Evolutionary conservation across 2,113 vertebrate genomes (phyloP), one percentile per base, ranked within the genome.

Genomic region (Ptyas mucosa): DNA sequence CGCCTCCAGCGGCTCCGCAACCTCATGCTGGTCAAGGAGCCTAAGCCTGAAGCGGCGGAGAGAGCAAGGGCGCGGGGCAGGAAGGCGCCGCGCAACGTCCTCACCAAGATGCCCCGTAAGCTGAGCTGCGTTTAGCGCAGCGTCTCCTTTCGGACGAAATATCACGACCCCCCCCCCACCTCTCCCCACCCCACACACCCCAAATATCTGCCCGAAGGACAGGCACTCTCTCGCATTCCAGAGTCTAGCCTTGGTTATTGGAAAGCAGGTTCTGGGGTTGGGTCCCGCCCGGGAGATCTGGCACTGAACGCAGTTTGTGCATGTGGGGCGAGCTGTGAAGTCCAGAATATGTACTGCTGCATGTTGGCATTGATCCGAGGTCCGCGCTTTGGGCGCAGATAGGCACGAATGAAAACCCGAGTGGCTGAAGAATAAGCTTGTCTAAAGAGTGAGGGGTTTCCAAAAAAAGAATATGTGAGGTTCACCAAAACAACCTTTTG

Each of bases 61-160:
- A 57, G 94, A 81, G 94, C 95, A 39, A 39, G 88, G 46, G 89
- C 85, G 18, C 95, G 97, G 92, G 95, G 95, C 93, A 96, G 96
- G 91, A 98, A 96, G 93, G 95, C 97, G 1, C 97, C 97, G 55
- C 98, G 98, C 75, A 99, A 99, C 93, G 98, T 99, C 93, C 98
- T 99, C 93, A 99, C 99, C 4, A 97, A 98, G 96, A 99, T 99
- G 99, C 95, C 98, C 55, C 54, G 99, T 99, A 98, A 97, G 97
- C 87, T 14, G 85, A 26, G 46, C 46, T 2, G 85, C 43, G 34
- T 81, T 81, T 81, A 3, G 75, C 75, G 75, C 75, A 43, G 34
- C 34, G 34, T 81, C 75, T 43, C 75, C 75, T 43, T 81, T 81
- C 75, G 46, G 85, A 87, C 21, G 46, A 29, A 29, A 29, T 29